These are phyloP conservation scores for Netelia melanura DNA, from an alignment of 2,888 invertebrate species.

Conservation along the genomic window DNA sequence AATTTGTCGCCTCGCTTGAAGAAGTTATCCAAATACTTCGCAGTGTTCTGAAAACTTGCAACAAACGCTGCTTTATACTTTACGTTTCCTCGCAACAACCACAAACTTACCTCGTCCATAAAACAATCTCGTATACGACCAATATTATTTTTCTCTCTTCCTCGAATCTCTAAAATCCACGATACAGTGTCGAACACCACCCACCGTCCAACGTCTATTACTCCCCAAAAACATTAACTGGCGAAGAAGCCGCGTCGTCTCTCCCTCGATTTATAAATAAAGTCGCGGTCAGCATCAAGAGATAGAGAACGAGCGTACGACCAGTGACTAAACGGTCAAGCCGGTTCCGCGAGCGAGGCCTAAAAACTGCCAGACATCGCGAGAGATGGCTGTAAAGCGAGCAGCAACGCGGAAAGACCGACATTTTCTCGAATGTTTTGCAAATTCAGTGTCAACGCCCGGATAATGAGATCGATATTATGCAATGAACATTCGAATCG, in stretches of 20 bases:
- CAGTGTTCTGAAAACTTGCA: too few relatives aligned
- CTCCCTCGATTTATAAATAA: slow-evolving; percentile 46
- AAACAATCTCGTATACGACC: too few relatives aligned
- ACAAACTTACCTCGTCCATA: too few relatives aligned
- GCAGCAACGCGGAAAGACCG: not conserved
- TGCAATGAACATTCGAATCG: slow-evolving; percentile 23
- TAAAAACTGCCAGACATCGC: slow-evolving; percentile 21
- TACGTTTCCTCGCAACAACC: too few relatives aligned
- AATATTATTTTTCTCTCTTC: too few relatives aligned
- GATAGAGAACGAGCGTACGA: slow-evolving; percentile 29
- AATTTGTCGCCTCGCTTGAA: too few relatives aligned
- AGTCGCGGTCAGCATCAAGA: not conserved
- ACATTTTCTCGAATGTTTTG: slow-evolving; percentile 11
- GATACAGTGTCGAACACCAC: too few relatives aligned
- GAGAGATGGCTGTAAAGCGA: slow-evolving; percentile 7
- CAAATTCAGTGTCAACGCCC: slow-evolving; percentile 48
- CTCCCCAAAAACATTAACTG: not conserved
- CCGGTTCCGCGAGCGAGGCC: slow-evolving; percentile 12
- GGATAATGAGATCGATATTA: slow-evolving; percentile 38
- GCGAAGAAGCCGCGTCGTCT: not conserved
- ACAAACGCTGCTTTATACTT: too few relatives aligned
- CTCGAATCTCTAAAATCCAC: too few relatives aligned
- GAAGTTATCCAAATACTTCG: too few relatives aligned
- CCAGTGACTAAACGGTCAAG: slow-evolving; percentile 29
- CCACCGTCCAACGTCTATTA: not conserved